These are phyloP conservation scores for Perizoma affinitatum DNA, from an alignment of 2,888 invertebrate species.

Conservation along the genomic window DNA sequence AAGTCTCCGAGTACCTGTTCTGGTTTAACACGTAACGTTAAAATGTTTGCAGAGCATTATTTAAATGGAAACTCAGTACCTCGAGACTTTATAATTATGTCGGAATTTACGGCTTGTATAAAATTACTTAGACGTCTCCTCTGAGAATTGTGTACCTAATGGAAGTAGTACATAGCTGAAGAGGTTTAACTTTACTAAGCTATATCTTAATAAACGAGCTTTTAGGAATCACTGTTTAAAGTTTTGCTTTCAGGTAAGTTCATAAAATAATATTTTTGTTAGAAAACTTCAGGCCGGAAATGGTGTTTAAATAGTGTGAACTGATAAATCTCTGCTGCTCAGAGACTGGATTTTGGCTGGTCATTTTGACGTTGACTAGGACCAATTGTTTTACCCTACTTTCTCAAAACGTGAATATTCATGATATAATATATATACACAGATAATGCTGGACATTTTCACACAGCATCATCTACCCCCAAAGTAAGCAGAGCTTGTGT, in stretches of 20 bases:
- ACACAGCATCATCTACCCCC: too few species aligned
- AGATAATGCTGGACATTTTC: too few species aligned
- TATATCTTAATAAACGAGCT: constrained; percentile 11
- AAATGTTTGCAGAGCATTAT: constrained; percentile 38
- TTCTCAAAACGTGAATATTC: too few species aligned
- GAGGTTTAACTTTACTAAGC: background rate
- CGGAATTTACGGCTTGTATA: constrained; percentile 53
- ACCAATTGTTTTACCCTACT: too few species aligned
- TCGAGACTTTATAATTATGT: constrained; percentile 43
- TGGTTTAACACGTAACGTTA: constrained; percentile 9
- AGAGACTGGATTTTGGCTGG: too few species aligned
- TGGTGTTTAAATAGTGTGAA: too few species aligned
- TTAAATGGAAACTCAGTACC: constrained; percentile 49
- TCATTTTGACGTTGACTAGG: too few species aligned
- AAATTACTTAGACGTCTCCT: constrained; percentile 47
- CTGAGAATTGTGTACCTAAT: constrained; percentile 40
- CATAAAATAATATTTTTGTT: background rate
- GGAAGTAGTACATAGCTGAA: constrained; percentile 28
- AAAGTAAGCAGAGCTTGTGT: too few species aligned
- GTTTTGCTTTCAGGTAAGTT: background rate
- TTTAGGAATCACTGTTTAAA: background rate
- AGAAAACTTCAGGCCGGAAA: too few species aligned
- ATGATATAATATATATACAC: too few species aligned
- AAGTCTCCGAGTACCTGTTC: too few species aligned
- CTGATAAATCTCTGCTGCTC: too few species aligned